Base-by-base conservation (phyloP, 1,140 invertebrate species). In the Andrena cerasifolii region DNA sequence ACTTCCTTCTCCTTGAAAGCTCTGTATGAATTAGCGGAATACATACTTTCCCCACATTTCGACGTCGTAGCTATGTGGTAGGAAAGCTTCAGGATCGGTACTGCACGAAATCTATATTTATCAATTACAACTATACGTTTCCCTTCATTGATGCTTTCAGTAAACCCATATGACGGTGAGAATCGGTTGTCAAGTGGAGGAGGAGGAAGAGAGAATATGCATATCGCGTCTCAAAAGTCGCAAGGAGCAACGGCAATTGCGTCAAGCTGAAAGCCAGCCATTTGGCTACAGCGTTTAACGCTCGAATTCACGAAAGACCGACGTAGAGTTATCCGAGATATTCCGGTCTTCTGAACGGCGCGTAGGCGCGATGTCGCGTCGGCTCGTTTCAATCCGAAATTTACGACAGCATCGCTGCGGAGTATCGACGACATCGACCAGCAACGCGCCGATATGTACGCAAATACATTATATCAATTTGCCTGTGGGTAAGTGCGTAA, bases 391-490 rank as follows among this genome's bases (percentile, higher is more conserved):
- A 31, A 67, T 47, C 47, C 63, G 31, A n/a, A 36, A 67, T 62
- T 62, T 62, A 67, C 65, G 31, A 53, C 62, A 33, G 36, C 45
- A 45, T n/a, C 4, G 8, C 26, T 8, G 26, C 8, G 0, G 47
- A 6, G 28, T 56, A 24, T 18, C 49, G 33, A 40, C 24, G 21
- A 26, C 31, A 21, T 53, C 49, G 33, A 4, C 21, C 3, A 33
- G 24, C 16, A 10, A 14, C 10, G 33, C 24, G 66, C 31, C 67
- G n/a, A 70, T 70, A 33, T 56, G 43, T 58, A 70, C 58, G 67
- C 51, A 58, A 70, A 70, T 58, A 36, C n/a, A 21, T 58, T 58
- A 70, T 58, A 70, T 70, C 45, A 28, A 70, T 70, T 43, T 58
- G 53, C 36, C 56, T 70, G 24, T 26, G 53, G 4, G 40, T 16